Base-by-base conservation (phyloP, 2,888 invertebrate species). In the Agriotes lineatus region DNA sequence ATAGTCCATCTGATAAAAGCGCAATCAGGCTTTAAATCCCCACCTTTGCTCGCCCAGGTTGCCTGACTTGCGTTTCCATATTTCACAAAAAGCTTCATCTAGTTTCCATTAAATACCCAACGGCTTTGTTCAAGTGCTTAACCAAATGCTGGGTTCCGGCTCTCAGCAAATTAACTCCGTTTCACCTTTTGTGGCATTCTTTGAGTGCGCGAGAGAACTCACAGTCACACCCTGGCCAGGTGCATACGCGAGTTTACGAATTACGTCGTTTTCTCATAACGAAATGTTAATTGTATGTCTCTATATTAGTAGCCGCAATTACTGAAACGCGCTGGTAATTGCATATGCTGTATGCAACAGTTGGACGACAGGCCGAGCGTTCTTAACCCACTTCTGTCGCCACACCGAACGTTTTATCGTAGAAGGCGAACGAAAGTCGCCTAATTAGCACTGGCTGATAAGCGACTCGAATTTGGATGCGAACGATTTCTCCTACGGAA, bases 251-350 rank as follows among this genome's bases (percentile, higher is more conserved):
- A 42, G 16, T 33, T 16, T 18, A 14, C 18, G 19, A 52, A 52
- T 35, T 14, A 52, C 9, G 52, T 18, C 25, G 48, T 48, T 52
- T 52, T 16, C 52, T 50, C 30, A 4, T 52, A 52, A 52, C 33
- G 52, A 52, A 52, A 52, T 52, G 52, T 52, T 52, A 52, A 52
- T 35, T 52, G 16, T 9, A 52, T 33, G 52, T 52, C 33, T 16
- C 52, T 52, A 48, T 52, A 52, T 52, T 52, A 33, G 33, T 52
- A 35, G 18, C 52, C 19, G 52, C 33, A 35, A 52, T 52, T 52
- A 52, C 33, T 19, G 52, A 52, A 33, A 30, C 52, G 33, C 16
- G 14, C 16, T 19, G 9, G 7, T 42, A 42, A 52, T 52, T 52
- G 52, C 52, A 52, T 52, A 19, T 52, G 16, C 10, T 14, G 16